phyloP scores from a whole-genome alignment of 2,797 vertebrate species.

The Sternotherus odoratus region DNA sequence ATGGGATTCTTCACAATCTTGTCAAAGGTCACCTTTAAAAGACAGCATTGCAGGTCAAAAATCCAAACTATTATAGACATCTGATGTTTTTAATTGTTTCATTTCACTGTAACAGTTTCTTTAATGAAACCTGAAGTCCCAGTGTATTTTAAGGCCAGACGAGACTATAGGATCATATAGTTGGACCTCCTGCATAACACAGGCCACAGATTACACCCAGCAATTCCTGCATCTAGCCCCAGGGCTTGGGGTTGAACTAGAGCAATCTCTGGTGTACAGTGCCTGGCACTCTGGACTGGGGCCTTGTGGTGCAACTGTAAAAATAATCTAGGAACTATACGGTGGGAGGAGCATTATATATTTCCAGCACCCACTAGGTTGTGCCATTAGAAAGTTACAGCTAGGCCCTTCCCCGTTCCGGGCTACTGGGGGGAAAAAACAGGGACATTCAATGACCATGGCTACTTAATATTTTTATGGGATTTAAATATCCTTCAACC shows the following conservation, averaged over 20 bases:
- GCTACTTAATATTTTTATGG: background rate
- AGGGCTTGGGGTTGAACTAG: fast-evolving
- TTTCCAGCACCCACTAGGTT: background rate
- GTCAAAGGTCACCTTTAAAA: background rate
- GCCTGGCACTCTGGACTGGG: background rate
- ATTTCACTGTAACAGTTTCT: background rate
- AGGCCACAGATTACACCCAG: background rate
- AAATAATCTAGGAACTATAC: background rate
- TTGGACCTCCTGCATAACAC: background rate
- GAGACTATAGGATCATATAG: background rate
- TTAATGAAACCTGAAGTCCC: background rate
- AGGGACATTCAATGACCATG: fast-evolving
- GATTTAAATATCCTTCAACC: constrained; percentile 26
- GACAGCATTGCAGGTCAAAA: background rate
- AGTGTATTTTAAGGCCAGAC: background rate
- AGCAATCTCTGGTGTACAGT: background rate
- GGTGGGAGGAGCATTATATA: background rate
- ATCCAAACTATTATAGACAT: background rate
- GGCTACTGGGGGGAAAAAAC: background rate
- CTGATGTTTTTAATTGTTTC: background rate
- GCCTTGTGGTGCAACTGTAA: background rate
- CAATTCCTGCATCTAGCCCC: fast-evolving
- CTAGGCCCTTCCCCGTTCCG: background rate
- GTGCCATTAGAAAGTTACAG: background rate
- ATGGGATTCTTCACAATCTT: background rate